These are phyloP conservation scores for Homalodisca vitripennis DNA, from an alignment of 1,140 invertebrate genomes.

Conservation along the genomic window DNA sequence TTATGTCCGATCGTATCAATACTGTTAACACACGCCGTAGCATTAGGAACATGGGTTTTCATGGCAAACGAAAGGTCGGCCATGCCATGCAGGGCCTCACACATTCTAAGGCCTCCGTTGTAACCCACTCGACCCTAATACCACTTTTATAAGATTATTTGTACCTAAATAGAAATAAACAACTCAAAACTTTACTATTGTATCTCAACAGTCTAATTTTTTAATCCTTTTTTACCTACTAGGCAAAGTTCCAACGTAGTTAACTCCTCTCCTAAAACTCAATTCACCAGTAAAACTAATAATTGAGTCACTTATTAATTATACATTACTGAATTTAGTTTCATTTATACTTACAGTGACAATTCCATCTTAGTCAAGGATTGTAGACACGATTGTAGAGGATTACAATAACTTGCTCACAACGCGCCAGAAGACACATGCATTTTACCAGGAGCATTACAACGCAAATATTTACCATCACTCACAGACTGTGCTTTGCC, in stretches of 20 bases:
- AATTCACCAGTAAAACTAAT: background rate
- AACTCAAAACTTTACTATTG: background rate
- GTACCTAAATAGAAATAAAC: background rate
- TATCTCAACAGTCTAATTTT: constrained; percentile 2
- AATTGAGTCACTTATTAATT: background rate
- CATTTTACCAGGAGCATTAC: too few species aligned
- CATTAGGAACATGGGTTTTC: background rate
- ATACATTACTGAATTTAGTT: too few species aligned
- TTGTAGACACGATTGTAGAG: too few species aligned
- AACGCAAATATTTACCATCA: too few species aligned
- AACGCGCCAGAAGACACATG: too few species aligned
- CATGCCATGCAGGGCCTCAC: background rate
- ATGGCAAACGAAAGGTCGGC: background rate
- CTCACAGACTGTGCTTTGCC: too few species aligned
- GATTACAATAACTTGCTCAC: too few species aligned
- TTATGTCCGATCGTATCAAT: background rate
- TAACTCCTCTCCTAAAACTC: background rate
- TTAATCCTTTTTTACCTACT: background rate
- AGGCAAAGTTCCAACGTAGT: background rate
- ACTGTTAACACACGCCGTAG: background rate
- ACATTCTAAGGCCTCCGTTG: background rate
- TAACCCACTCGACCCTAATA: background rate
- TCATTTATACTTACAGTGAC: too few species aligned
- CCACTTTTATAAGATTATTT: background rate
- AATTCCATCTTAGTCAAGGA: too few species aligned